phyloP scores from a whole-genome alignment of 2,888 invertebrate species.

The Phragmatobia fuliginosa region DNA sequence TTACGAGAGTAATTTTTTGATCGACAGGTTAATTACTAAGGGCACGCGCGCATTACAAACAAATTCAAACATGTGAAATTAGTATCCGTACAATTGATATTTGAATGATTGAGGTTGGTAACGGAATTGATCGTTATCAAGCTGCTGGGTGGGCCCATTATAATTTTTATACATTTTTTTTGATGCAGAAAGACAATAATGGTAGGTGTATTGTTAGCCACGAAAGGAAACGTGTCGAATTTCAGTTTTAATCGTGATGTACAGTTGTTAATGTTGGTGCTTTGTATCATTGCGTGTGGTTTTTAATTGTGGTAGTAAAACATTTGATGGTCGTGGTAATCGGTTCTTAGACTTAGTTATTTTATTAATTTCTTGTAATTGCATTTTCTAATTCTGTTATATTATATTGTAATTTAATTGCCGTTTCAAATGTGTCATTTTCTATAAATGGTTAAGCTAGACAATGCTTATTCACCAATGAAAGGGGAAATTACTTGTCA shows the following conservation, averaged over 20 bases:
- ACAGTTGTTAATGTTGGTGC: slow-evolving; percentile 3
- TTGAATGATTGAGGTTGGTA: slow-evolving; percentile 46
- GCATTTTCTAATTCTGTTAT: neutral
- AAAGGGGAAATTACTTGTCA: neutral
- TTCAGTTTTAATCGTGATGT: neutral
- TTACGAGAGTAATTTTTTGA: slow-evolving; percentile 23
- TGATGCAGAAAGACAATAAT: slow-evolving; percentile 32
- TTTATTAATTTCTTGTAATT: neutral
- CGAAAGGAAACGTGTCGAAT: slow-evolving; percentile 35
- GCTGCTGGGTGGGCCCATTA: slow-evolving; percentile 48
- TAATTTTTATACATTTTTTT: slow-evolving; percentile 37
- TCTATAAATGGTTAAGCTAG: neutral
- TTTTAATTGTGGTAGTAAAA: slow-evolving; percentile 8
- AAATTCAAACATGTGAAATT: slow-evolving; percentile 42
- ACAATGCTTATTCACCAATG: neutral
- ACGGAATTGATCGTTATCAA: slow-evolving; percentile 60
- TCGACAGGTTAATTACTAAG: slow-evolving; percentile 57
- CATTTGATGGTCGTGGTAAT: neutral
- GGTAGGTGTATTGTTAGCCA: slow-evolving; percentile 36
- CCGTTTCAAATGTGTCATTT: neutral
- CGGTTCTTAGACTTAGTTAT: neutral
- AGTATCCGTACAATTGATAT: slow-evolving; percentile 40
- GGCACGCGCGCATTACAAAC: slow-evolving; percentile 56
- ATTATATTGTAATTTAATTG: neutral
- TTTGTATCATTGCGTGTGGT: slow-evolving; percentile 6